Evolutionary conservation across 1,140 invertebrate genomes (phyloP).

Genomic region (Papilio helenus): DNA sequence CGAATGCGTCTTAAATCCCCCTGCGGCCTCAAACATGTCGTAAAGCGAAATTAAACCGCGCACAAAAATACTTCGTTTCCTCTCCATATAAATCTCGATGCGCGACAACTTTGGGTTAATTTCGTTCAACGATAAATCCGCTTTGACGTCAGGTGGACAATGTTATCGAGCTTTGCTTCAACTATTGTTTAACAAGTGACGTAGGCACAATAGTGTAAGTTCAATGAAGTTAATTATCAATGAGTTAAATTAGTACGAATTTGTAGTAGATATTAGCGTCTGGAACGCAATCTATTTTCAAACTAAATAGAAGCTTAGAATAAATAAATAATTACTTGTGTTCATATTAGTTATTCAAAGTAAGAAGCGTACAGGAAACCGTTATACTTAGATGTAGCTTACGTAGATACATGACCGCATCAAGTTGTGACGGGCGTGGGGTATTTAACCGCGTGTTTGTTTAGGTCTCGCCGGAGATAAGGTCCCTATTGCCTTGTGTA

Average conservation of each 20-base stretch:
- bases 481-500: constrained; percentile 30
- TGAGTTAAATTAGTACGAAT: background rate
- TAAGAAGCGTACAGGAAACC: constrained; percentile 1
- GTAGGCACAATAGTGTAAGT: background rate
- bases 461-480: constrained; percentile 35
- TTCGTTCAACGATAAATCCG: constrained; percentile 65
- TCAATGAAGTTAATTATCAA: background rate
- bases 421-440: constrained; percentile 12
- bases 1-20: constrained; percentile 34
- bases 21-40: constrained; percentile 32
- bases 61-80: constrained; percentile 63
- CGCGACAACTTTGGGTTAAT: constrained; percentile 68
- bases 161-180: background rate
- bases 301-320: no score
- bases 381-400: constrained; percentile 22
- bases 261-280: no score
- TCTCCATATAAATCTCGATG: constrained; percentile 68
- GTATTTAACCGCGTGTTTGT: constrained; percentile 31
- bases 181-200: background rate
- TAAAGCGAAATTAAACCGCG: constrained; percentile 48
- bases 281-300: background rate
- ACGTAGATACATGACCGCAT: constrained; percentile 25
- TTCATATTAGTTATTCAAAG: background rate
- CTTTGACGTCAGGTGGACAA: constrained; percentile 46
- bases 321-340: background rate